These are phyloP conservation scores for Drosophila kurseongensis DNA, from an alignment of 1,140 invertebrate genomes.

Conservation along the genomic window DNA sequence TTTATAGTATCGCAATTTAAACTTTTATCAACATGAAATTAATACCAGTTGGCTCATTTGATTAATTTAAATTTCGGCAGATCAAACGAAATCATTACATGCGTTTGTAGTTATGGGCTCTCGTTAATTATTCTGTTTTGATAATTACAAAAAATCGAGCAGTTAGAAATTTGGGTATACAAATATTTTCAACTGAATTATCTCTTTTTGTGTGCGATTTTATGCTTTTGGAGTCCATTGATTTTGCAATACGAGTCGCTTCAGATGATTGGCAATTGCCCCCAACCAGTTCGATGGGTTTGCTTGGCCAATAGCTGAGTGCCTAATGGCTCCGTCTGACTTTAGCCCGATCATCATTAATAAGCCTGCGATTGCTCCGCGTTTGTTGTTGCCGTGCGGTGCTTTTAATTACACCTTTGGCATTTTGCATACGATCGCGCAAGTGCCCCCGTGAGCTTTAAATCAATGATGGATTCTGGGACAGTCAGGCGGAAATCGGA, in stretches of 20 bases:
- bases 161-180: neutral
- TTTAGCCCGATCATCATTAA: slow-evolving; percentile 69
- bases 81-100: neutral
- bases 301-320: slow-evolving; percentile 41
- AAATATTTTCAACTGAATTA: slow-evolving; percentile 3
- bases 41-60: neutral
- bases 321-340: slow-evolving; percentile 66
- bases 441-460: neutral
- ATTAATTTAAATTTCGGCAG: neutral
- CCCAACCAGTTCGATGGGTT: slow-evolving; percentile 68
- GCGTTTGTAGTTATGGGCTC: neutral
- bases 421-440: slow-evolving; percentile 57
- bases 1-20: neutral
- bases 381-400: slow-evolving; percentile 12
- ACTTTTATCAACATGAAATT: neutral
- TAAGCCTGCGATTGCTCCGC: slow-evolving; percentile 48
- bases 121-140: too few species aligned
- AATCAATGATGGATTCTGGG: slow-evolving; percentile 10
- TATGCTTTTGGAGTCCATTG: slow-evolving; percentile 48
- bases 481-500: slow-evolving; percentile 48
- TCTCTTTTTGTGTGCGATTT: slow-evolving; percentile 18
- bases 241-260: slow-evolving; percentile 51
- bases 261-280: slow-evolving; percentile 64
- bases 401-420: slow-evolving; percentile 80
- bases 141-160: neutral